These are phyloP conservation scores for Muscicapa striata DNA, from an alignment of 2,797 vertebrate genomes.

Conservation along the genomic window DNA sequence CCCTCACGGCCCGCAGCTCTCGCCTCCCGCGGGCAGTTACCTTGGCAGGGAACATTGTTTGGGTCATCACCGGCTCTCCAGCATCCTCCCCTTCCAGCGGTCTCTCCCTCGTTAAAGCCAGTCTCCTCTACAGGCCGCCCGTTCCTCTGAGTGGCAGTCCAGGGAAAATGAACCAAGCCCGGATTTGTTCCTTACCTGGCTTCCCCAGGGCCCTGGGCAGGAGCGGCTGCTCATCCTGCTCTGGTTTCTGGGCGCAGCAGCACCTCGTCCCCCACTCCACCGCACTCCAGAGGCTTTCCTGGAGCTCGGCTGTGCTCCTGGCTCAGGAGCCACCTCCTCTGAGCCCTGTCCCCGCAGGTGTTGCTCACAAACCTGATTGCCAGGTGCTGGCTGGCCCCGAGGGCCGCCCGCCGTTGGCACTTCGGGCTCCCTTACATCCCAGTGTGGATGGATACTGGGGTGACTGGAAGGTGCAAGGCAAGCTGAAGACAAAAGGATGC, in stretches of 20 bases:
- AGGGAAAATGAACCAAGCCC: neutral
- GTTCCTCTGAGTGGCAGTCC: neutral
- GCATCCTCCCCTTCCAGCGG: neutral
- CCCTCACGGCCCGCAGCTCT: neutral
- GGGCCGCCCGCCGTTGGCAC: neutral
- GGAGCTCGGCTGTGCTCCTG: neutral
- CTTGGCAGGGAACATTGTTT: fast-evolving
- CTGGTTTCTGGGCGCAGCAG: neutral
- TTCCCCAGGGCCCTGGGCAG: neutral
- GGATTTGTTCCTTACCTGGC: neutral
- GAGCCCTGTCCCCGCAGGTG: neutral
- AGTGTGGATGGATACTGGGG: fast-evolving
- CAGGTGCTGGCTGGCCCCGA: neutral
- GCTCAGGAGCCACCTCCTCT: neutral
- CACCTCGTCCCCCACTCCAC: neutral
- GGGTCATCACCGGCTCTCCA: neutral
- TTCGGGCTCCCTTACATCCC: neutral
- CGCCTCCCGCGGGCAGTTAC: neutral
- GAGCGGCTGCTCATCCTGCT: fast-evolving
- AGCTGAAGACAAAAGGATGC: neutral
- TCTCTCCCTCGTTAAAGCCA: neutral
- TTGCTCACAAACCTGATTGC: neutral
- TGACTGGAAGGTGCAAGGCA: neutral
- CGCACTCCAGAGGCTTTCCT: neutral
- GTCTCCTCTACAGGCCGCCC: neutral